Percentiles rank a stretch among this genome's conserved stretches.
Evolutionary conservation across 2,113 vertebrate species (phyloP).

Genomic region (Emydocephalus ijimae): DNA sequence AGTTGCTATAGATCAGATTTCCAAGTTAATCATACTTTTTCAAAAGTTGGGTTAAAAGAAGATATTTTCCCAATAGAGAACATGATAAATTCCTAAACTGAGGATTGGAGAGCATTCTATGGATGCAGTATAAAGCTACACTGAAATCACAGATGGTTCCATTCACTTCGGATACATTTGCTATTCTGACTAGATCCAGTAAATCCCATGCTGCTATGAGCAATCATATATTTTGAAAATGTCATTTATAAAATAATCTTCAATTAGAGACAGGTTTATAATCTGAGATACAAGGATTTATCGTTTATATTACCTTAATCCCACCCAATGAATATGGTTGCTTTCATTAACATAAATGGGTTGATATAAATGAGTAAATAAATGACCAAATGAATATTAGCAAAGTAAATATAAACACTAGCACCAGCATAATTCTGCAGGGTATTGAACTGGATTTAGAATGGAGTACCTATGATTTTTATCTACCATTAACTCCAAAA

Average conservation of each 20-base stretch:
- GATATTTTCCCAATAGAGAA: background rate
- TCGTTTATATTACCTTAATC: background rate
- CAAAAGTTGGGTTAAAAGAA: background rate
- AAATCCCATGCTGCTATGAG: background rate
- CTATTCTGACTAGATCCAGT: background rate
- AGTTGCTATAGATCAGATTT: background rate
- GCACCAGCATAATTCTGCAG: background rate
- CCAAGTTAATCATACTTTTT: background rate
- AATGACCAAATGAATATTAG: background rate
- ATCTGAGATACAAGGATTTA: background rate
- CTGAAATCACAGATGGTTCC: background rate
- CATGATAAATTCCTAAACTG: background rate
- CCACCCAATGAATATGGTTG: background rate
- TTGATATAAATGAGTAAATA: background rate
- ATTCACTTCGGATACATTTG: background rate
- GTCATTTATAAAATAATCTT: constrained; percentile 8
- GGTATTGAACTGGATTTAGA: background rate
- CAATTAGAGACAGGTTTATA: background rate
- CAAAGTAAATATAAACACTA: background rate
- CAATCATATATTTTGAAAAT: background rate
- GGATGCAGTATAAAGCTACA: background rate
- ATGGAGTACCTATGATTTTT: background rate
- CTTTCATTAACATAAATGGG: background rate
- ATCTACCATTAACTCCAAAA: background rate
- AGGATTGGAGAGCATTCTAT: no score